These are phyloP conservation scores for Drosophila melanosoma DNA, from an alignment of 2,888 invertebrate genomes.

Conservation along the genomic window DNA sequence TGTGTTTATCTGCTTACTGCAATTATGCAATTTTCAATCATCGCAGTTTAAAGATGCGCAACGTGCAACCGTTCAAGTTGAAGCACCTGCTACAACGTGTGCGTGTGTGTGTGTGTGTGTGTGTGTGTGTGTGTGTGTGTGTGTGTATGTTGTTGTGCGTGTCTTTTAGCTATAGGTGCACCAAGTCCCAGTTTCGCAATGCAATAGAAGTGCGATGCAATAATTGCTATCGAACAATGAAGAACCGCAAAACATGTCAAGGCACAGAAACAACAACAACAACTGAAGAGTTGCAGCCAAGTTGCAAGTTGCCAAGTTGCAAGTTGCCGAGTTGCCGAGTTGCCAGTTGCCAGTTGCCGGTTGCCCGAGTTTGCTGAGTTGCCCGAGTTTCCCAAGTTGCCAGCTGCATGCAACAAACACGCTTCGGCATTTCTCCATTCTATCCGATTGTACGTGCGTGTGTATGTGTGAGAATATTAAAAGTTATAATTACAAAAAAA, in stretches of 20 bases:
- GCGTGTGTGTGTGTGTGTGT: slow-evolving; percentile 26
- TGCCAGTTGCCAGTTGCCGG: background rate
- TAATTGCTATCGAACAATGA: slow-evolving; percentile 78
- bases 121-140: slow-evolving; percentile 25
- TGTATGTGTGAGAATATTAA: slow-evolving; percentile 64
- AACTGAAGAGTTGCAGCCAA: slow-evolving; percentile 25
- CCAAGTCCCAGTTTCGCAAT: slow-evolving; percentile 44
- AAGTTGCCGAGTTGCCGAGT: background rate
- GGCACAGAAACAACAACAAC: slow-evolving; percentile 21
- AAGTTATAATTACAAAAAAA: slow-evolving; percentile 73
- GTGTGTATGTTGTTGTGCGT: slow-evolving; percentile 30
- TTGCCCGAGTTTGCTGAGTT: slow-evolving; percentile 5
- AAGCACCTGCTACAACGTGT: slow-evolving; percentile 69
- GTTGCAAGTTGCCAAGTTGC: slow-evolving; percentile 7
- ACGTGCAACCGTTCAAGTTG: slow-evolving; percentile 71
- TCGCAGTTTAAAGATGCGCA: slow-evolving; percentile 75
- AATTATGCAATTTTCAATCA: slow-evolving; percentile 81
- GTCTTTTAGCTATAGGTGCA: slow-evolving; percentile 23
- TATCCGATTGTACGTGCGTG: background rate
- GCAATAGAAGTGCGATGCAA: slow-evolving; percentile 77
- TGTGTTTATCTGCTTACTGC: slow-evolving; percentile 48
- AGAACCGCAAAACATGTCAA: slow-evolving; percentile 44
- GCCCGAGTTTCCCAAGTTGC: slow-evolving; percentile 9
- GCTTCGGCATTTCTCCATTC: background rate
- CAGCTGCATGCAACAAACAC: slow-evolving; percentile 28